Percentiles rank a stretch among this genome's conserved stretches.
These are phyloP conservation scores for Conus betulinus DNA, from an alignment of 1,140 invertebrate species.

Conservation along the genomic window DNA sequence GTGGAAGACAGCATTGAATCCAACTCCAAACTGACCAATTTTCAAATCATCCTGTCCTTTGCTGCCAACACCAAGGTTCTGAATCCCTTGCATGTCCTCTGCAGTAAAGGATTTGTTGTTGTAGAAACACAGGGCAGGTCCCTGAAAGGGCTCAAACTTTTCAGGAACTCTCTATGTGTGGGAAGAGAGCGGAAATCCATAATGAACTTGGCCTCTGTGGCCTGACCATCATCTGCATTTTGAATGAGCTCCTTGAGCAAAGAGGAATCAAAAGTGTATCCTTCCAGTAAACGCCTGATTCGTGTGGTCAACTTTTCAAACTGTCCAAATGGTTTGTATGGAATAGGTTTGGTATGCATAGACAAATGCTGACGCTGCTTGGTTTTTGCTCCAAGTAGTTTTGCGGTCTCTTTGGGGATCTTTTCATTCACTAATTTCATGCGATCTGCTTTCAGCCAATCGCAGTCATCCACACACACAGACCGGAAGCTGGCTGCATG, in stretches of 20 bases:
- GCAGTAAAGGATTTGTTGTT: constrained; percentile 68
- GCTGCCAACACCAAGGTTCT: constrained; percentile 66
- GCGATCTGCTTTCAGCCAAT: constrained; percentile 26
- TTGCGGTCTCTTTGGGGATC: constrained; percentile 47
- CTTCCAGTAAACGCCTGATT: constrained; percentile 61
- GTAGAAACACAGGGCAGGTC: constrained; percentile 69
- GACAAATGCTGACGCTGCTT: constrained; percentile 45
- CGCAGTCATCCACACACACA: constrained; percentile 57
- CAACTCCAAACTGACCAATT: constrained; percentile 70
- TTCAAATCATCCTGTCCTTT: constrained; percentile 62
- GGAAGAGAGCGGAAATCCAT: constrained; percentile 60
- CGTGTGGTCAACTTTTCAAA: constrained; percentile 65
- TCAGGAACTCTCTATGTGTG: constrained; percentile 51
- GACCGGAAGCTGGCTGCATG: constrained; percentile 16
- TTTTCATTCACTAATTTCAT: constrained; percentile 50
- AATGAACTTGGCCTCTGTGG: constrained; percentile 69
- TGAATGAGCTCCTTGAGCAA: constrained; percentile 69
- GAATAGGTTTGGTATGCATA: constrained; percentile 23
- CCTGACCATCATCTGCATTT: constrained; percentile 76
- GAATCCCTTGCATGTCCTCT: constrained; percentile 67
- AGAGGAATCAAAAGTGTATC: constrained; percentile 65
- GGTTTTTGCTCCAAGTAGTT: constrained; percentile 50
- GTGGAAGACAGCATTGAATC: constrained; percentile 74
- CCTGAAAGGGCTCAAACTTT: constrained; percentile 58
- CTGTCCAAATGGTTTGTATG: constrained; percentile 62